A percentile compares a stretch with the other conserved stretches of the same genome.
Evolutionary conservation across 2,888 invertebrate species (phyloP).

Genomic region (Choreutis nemorana): DNA sequence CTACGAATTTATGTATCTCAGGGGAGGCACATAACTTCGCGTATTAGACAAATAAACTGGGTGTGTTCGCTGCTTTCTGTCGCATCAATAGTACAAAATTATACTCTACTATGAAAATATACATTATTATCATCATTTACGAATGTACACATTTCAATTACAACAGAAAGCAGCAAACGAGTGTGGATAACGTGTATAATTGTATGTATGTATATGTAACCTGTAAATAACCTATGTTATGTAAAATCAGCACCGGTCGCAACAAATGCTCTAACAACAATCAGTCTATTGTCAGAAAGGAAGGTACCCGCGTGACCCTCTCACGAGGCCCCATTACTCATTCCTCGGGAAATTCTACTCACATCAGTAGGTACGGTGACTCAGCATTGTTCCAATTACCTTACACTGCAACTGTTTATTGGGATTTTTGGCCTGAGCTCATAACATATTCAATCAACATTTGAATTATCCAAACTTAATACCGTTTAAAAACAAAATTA

Average conservation of each 20-base stretch:
- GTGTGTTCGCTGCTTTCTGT: constrained; percentile 28
- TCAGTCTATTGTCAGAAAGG: constrained; percentile 66
- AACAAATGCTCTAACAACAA: constrained; percentile 62
- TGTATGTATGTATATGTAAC: constrained; percentile 52
- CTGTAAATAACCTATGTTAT: constrained; percentile 62
- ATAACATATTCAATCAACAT: too few relatives aligned
- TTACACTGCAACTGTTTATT: too few relatives aligned
- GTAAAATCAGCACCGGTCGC: constrained; percentile 64
- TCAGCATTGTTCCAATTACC: too few relatives aligned
- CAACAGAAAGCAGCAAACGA: constrained; percentile 32
- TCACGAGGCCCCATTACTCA: constrained; percentile 40
- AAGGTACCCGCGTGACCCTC: constrained; percentile 42
- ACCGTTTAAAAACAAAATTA: too few relatives aligned
- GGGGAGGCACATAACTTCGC: constrained; percentile 21
- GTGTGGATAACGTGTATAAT: constrained; percentile 49
- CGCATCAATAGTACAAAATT: constrained; percentile 41
- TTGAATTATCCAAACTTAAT: too few relatives aligned
- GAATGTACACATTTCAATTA: too few relatives aligned
- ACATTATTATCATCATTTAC: constrained; percentile 28
- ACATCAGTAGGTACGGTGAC: too few relatives aligned
- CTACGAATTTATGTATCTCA: constrained; percentile 24
- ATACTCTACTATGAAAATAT: constrained; percentile 57
- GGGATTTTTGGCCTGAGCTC: too few relatives aligned
- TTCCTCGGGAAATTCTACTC: constrained; percentile 16
- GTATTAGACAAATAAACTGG: constrained; percentile 46